phyloP scores from a whole-genome alignment of 1,140 invertebrate genomes.

The Drosophila repleta region DNA sequence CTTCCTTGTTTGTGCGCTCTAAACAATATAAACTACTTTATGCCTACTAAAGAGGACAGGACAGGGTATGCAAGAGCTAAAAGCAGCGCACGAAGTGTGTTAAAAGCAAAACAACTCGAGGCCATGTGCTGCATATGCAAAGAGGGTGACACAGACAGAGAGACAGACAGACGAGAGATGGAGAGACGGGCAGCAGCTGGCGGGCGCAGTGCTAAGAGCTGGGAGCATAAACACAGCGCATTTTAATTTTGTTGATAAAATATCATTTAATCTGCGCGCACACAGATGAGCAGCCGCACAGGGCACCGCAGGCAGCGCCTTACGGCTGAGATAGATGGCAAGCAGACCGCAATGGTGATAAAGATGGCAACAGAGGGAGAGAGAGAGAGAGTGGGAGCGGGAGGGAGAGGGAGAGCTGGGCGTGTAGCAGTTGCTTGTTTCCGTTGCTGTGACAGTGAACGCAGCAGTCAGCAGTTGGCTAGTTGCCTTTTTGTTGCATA shows the following conservation, averaged over 20 bases:
- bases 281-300: constrained; percentile 30
- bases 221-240: constrained; percentile 32
- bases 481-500: constrained; percentile 39
- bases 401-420: neutral
- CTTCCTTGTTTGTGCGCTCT: too few species aligned
- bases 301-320: constrained; percentile 1
- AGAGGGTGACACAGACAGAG: constrained; percentile 15
- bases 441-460: constrained; percentile 31
- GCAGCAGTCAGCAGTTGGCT: constrained; percentile 15
- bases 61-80: neutral
- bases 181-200: constrained; percentile 12
- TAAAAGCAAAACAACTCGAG: constrained; percentile 23
- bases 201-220: neutral
- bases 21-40: too few species aligned
- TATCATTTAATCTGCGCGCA: constrained; percentile 66
- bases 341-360: constrained; percentile 39
- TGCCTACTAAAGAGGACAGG: too few species aligned
- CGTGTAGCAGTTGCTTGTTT: constrained; percentile 23
- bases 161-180: neutral
- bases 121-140: constrained; percentile 27
- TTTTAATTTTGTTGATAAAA: constrained; percentile 79
- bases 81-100: neutral
- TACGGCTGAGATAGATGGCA: constrained; percentile 14
- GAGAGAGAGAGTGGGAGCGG: neutral
- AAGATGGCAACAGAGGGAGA: constrained; percentile 9